Evolutionary conservation across 2,113 vertebrate genomes (phyloP), one percentile per base, ranked within the genome.

Genomic region (Gnathonemus longibarbis): DNA sequence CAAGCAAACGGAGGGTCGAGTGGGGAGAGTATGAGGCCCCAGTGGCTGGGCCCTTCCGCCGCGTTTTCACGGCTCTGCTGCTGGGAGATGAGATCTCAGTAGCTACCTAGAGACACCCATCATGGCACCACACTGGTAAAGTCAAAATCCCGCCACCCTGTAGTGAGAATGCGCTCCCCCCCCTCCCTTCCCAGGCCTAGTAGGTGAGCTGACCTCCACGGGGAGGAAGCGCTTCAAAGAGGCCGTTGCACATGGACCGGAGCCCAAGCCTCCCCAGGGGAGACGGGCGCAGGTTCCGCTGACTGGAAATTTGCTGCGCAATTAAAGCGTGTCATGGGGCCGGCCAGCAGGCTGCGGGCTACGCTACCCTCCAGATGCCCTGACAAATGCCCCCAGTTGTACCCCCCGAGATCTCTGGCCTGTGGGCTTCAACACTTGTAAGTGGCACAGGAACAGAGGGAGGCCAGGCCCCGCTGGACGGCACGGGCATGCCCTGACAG

Each of bases 281-380:
- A 27, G 1, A 19, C 1, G 50, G 21, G 31, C 74, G 8, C 35
- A 13, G 74, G 31, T 74, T 21, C 49, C 17, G 39, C 74, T 42
- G 50, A 42, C 87, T 56, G 49, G 15, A 45, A 56, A 66, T 53
- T 83, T 80, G 52, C 49, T 15, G 27, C 49, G 11, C 49, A 31
- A 89, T 89, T 89, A 89, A 89, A 83, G 88, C 31, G 13, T 17
- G 35, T 48, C n/a, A 49, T 19, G 10, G 70, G 31, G 88, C 50
- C 19, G 31, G 49, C 21, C 31, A 27, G 62, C 62, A 13, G 62
- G 74, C 13, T 21, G 31, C 49, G 0, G 62, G 70, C 70, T 39
- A 15, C 17, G 24, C 49, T 87, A 31, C n/a, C 85, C 49, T 50
- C 42, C 77, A 35, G 39, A 52, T 53, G 35, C 8, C 89, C 35